These are phyloP conservation scores for Corapipo altera DNA, from an alignment of 2,113 vertebrate species.

Conservation along the genomic window DNA sequence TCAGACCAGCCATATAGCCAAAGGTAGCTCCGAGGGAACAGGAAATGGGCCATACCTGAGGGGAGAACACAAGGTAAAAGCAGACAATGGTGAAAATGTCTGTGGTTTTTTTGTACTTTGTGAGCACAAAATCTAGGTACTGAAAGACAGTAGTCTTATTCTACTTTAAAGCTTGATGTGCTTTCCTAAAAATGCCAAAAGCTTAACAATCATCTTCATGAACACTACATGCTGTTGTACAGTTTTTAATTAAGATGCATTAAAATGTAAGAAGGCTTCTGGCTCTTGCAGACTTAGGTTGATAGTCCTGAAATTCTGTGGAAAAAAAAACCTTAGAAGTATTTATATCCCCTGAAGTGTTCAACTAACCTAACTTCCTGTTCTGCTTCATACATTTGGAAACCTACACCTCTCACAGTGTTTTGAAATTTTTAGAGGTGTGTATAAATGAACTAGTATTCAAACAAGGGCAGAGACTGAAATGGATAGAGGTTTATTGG, in stretches of 20 bases:
- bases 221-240: conserved; percentile 72
- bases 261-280: conserved; percentile 69
- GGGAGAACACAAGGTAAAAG: conserved; percentile 25
- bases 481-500: background rate
- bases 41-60: conserved; percentile 95
- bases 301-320: conserved; percentile 42
- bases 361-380: background rate
- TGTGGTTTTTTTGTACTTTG: conserved; percentile 32
- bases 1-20: conserved; percentile 87
- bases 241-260: conserved; percentile 65
- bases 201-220: conserved; percentile 59
- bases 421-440: background rate
- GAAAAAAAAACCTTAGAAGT: background rate
- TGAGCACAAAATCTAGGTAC: conserved; percentile 72
- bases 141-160: conserved; percentile 25
- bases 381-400: background rate
- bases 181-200: conserved; percentile 76
- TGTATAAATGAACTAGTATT: background rate
- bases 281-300: conserved; percentile 57
- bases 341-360: background rate
- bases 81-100: conserved; percentile 26
- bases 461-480: background rate
- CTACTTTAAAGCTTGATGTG: conserved; percentile 67
- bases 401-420: background rate
- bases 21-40: conserved; percentile 91